Evolutionary conservation across 2,113 vertebrate species (phyloP), one percentile per base, ranked within the genome.

Genomic region (Onychostoma macrolepis): DNA sequence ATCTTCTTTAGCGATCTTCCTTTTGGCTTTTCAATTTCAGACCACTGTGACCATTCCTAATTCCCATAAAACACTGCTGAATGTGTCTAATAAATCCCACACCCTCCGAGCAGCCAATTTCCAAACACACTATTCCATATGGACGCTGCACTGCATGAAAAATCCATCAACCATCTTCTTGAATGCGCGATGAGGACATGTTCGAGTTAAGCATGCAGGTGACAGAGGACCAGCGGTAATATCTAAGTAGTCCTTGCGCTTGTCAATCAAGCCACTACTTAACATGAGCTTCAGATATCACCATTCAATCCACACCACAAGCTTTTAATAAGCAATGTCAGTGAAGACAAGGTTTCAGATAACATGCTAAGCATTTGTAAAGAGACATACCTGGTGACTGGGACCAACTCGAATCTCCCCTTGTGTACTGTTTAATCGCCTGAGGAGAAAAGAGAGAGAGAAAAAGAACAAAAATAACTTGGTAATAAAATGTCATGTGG

Each of bases 391-490:
- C 96, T 99, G 98, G 90, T 99, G 98, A 92, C 98, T 99, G 82
- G 98, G 98, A 86, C 98, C 98, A 85, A 99, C 98, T 91, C 98
- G 96, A 93, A 99, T 99, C 91, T 99, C 98, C 81, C 98, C 98
- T 86, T 99, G 98, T 88, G 98, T 99, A 92, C 98, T 99, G 96
- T 99, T 99, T 86, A 99, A 94, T 94, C 98, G 97, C 96, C 98
- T 99, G 94, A 26, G 50, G 80, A 86, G 91, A 92, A 84, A 86
- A 88, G 80, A 91, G 72, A 93, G 84, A 92, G 87, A 91, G n/a
- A n/a, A n/a, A n/a, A 74, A 90, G 2, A 91, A 80, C 43, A 33
- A 91, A 80, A 72, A 87, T 74, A 83, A 41, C 38, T 50, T 5
- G 24, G 79, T 83, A 4, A 87, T 69, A 19, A 76, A 83, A 53